Base-by-base conservation (phyloP, 2,888 invertebrate species). In the Monochamus alternatus region DNA sequence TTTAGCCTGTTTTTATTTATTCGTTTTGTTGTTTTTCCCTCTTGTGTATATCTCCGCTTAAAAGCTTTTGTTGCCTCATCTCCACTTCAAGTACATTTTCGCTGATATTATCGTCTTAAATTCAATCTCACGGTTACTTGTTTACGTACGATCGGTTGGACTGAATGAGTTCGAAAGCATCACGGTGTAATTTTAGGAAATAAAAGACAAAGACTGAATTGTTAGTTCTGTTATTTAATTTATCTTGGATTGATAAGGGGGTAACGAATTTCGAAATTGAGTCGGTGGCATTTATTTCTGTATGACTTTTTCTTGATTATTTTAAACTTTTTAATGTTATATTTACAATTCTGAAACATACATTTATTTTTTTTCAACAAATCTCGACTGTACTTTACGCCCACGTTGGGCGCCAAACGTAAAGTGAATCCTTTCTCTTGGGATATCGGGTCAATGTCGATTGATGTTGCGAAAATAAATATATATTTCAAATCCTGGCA, bases 1-100 rank as follows among this genome's bases (percentile, higher is more conserved):
- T 73, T 65, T 30, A 70, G 64, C 75, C 75, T 75, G 75, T 67
- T 73, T 67, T 76, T 81, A 80, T 80, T 81, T 81, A 80, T 81
- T 80, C 32, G 52, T 63, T 75, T 79, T 78, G 75, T 78, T 78
- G 38, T 59, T 66, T 70, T 38, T 38, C 38, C 32, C 67, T 22
- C 32, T 75, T 9, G 8, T 65, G 38, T 47, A 47, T 55, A n/a
- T 55, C 14, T 55, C 12, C 22, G 31, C 62, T 22, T 22, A 58
- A 75, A 66, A 60, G 30, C 67, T 71, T 70, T 73, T 69, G 59
- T 67, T 69, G 60, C 64, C 32, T 69, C 67, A 60, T 58, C 65
- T 63, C 55, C 47, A 47, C 69, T 22, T 59, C 69, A 60, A 69
- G 47, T 69, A 69, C 65, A 52, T 43, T 12, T 47, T 55, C 14